Percentiles rank a stretch among this genome's conserved stretches.
phyloP scores from a whole-genome alignment of 2,888 invertebrate genomes.

The Halocaridina rubra region DNA sequence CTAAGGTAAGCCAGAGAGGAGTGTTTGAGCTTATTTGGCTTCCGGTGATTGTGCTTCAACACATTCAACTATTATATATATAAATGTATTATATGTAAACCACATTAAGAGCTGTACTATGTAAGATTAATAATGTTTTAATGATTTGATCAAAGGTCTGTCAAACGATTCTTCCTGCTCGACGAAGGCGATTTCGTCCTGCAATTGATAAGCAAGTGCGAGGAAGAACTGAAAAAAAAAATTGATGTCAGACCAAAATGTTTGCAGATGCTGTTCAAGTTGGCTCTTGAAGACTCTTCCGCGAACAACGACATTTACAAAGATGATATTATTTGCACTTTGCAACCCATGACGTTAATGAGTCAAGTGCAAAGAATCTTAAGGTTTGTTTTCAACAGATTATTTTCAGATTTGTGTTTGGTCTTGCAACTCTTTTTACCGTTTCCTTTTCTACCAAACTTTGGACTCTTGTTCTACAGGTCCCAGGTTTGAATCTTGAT shows the following conservation, averaged over 20 bases:
- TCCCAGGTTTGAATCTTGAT: too few species aligned
- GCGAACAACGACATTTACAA: slow-evolving; percentile 93
- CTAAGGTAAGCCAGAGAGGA: too few species aligned
- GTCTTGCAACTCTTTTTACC: too few species aligned
- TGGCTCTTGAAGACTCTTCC: slow-evolving; percentile 87
- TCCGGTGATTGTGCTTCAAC: too few species aligned
- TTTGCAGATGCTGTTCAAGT: slow-evolving; percentile 85
- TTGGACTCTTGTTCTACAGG: too few species aligned
- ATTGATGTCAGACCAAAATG: slow-evolving; percentile 89
- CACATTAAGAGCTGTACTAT: too few species aligned
- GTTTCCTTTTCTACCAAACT: too few species aligned
- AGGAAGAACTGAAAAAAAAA: slow-evolving; percentile 89
- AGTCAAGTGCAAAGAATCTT: slow-evolving; percentile 91
- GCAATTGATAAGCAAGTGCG: slow-evolving; percentile 96
- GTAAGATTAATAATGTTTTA: too few species aligned
- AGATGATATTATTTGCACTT: slow-evolving; percentile 89
- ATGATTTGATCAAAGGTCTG: slow-evolving; percentile 73
- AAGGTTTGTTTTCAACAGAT: slow-evolving; percentile 29
- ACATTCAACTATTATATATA: too few species aligned
- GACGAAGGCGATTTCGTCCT: slow-evolving; percentile 93
- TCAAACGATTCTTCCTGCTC: slow-evolving; percentile 83
- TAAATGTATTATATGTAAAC: too few species aligned
- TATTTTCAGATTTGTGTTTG: too few species aligned
- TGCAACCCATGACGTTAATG: slow-evolving; percentile 88
- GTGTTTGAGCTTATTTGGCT: too few species aligned